Conservation (phyloP, 2,113 vertebrate species). For the Phrynosoma platyrhinos region DNA sequence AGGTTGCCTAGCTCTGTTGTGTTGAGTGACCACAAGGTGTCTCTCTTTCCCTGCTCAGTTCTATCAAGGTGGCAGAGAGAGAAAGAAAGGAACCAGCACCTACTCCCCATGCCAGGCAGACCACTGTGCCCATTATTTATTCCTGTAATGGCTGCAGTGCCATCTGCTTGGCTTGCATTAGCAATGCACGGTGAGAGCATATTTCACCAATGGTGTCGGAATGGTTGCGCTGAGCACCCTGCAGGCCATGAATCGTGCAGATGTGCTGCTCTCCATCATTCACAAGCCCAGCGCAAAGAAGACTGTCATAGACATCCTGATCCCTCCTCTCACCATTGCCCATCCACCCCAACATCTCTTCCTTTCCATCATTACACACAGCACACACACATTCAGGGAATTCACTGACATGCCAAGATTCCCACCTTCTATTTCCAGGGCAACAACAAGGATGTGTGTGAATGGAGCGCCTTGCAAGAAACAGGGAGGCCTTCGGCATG, state of each 20-base stretch:
- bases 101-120: conserved; percentile 32
- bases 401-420: conserved; percentile 6
- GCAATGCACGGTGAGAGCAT: conserved; percentile 30
- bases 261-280: conserved; percentile 38
- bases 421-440: neutral
- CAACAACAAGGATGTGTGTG: neutral
- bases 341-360: neutral
- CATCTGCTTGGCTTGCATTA: conserved; percentile 46
- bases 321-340: neutral
- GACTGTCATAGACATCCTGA: neutral
- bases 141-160: conserved; percentile 28
- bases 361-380: too few species aligned
- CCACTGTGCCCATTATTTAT: conserved; percentile 31
- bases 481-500: neutral
- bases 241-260: conserved; percentile 41
- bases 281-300: conserved; percentile 20
- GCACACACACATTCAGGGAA: neutral
- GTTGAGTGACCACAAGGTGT: conserved; percentile 24
- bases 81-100: neutral
- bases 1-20: neutral
- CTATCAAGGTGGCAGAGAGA: conserved; percentile 11
- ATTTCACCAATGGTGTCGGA: conserved; percentile 26
- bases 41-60: conserved; percentile 24
- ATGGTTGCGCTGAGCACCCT: conserved; percentile 17
- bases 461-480: neutral